Conservation (phyloP, 2,797 vertebrate genomes). For the Euphonia xanthogaster region DNA sequence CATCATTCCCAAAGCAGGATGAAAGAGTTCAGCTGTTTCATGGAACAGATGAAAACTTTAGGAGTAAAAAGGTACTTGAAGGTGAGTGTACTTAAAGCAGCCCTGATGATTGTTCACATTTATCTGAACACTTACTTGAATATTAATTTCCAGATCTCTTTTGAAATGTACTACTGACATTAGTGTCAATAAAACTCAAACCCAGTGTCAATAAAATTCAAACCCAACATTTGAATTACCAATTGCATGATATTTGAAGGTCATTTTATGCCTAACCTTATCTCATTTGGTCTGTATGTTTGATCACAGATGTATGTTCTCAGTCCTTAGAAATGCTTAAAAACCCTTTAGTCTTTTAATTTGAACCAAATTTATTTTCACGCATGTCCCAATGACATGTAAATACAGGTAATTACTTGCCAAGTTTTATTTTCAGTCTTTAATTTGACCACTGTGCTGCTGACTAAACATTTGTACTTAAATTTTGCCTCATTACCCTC, state of each 20-base stretch:
- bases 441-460: not conserved
- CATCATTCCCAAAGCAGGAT: conserved; percentile 81
- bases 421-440: not conserved
- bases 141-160: not conserved
- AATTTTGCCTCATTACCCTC: not conserved
- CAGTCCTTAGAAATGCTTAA: not conserved
- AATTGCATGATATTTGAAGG: not conserved
- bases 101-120: not conserved
- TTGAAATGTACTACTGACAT: not conserved
- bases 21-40: conserved; percentile 83
- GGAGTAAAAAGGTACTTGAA: conserved; percentile 84
- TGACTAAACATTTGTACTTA: not conserved
- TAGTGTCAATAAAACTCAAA: not conserved
- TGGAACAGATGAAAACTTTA: conserved; percentile 87
- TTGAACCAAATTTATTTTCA: not conserved
- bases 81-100: conserved; percentile 66
- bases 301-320: not conserved
- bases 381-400: not conserved
- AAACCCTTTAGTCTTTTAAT: not conserved
- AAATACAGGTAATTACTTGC: not conserved
- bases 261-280: not conserved
- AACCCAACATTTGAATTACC: not conserved
- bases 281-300: not conserved
- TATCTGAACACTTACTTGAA: not conserved
- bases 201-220: not conserved